These are phyloP conservation scores for Sclerurus mexicanus DNA, from an alignment of 2,113 vertebrate genomes.

Conservation along the genomic window DNA sequence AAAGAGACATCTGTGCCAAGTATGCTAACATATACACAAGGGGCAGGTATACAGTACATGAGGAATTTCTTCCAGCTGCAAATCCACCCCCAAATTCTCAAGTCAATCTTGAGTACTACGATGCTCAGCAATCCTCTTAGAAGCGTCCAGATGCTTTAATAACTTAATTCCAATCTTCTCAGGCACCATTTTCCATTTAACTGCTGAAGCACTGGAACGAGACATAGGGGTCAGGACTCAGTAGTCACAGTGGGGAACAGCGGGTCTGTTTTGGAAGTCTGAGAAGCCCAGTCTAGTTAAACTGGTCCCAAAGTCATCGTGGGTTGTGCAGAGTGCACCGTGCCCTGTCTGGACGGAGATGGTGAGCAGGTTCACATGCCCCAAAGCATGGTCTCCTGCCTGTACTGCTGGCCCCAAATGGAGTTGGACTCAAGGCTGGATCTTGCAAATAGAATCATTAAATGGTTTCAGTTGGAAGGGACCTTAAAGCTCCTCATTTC, in stretches of 20 bases:
- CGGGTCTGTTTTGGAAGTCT: neutral
- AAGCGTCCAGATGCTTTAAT: slow-evolving; percentile 60
- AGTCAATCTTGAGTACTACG: slow-evolving; percentile 53
- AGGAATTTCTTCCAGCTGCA: slow-evolving; percentile 69
- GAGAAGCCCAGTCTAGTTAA: neutral
- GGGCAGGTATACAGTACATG: slow-evolving; percentile 65
- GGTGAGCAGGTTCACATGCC: neutral
- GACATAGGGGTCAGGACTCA: neutral
- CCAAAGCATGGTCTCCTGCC: neutral
- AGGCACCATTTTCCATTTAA: slow-evolving; percentile 37
- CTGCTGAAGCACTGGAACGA: slow-evolving; percentile 48
- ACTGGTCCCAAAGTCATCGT: neutral
- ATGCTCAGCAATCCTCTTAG: slow-evolving; percentile 51
- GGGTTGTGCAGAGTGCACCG: neutral
- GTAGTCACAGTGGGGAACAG: neutral
- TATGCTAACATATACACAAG: slow-evolving; percentile 67
- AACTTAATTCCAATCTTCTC: slow-evolving; percentile 53
- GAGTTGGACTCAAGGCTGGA: neutral
- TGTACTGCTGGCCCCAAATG: neutral
- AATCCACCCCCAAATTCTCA: slow-evolving; percentile 63
- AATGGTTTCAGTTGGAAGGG: neutral
- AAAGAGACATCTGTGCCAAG: slow-evolving; percentile 78
- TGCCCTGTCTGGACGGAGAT: neutral
- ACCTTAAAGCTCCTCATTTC: neutral
- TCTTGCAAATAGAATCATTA: neutral